Conservation (phyloP, 2,888 invertebrate species). For the Macropis europaea region DNA sequence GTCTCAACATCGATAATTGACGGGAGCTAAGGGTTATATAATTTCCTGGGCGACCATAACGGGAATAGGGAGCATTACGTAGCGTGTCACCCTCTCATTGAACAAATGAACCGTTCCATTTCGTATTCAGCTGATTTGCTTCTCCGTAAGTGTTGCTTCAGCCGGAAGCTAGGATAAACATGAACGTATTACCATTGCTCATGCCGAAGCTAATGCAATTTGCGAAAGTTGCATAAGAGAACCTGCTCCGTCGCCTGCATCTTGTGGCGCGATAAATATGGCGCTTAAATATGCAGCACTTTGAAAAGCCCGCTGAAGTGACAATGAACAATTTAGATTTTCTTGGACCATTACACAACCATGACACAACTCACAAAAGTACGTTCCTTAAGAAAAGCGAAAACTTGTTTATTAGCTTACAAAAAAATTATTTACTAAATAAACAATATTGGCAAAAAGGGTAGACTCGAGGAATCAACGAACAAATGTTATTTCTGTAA, state of each 20-base stretch:
- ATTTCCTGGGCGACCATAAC: background rate
- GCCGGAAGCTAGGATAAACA: slow-evolving; percentile 1
- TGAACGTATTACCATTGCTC: slow-evolving; percentile 1
- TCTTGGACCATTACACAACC: too few species aligned
- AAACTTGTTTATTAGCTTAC: too few species aligned
- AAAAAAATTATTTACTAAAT: too few species aligned
- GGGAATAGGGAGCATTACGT: background rate
- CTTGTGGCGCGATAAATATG: slow-evolving; percentile 24
- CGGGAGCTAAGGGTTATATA: background rate
- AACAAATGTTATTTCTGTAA: too few species aligned
- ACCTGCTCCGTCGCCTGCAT: slow-evolving; percentile 4
- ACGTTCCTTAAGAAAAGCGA: too few species aligned
- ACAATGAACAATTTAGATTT: too few species aligned
- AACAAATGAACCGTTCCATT: background rate
- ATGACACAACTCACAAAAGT: too few species aligned
- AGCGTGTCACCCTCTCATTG: background rate
- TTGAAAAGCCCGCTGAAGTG: background rate
- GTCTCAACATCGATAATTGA: too few species aligned
- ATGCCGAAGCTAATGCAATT: slow-evolving; percentile 9
- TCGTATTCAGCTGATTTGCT: background rate
- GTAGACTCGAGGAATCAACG: too few species aligned
- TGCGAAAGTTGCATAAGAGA: slow-evolving; percentile 40
- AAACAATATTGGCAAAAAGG: too few species aligned
- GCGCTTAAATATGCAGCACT: background rate
- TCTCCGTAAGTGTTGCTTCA: slow-evolving; percentile 1